Percentiles rank a stretch among this genome's conserved stretches.
These are phyloP conservation scores for Chloroclystis v-ata DNA, from an alignment of 2,888 invertebrate species.

Conservation along the genomic window DNA sequence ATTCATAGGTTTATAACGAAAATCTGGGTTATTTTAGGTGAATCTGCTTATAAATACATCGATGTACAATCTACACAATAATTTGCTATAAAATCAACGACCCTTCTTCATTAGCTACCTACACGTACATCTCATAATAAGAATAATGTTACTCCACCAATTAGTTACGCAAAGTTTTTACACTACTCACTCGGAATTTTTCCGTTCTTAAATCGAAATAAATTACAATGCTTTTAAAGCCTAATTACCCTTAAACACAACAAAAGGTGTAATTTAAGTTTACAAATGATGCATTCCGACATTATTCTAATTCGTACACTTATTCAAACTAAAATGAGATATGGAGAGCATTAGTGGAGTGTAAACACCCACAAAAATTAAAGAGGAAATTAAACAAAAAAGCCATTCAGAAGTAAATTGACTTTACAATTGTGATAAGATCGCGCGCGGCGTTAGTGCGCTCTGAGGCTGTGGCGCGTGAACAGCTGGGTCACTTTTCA, in stretches of 20 bases:
- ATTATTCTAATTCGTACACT: slow-evolving; percentile 21
- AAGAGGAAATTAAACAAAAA: slow-evolving; percentile 37
- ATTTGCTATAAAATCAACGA: too few species aligned
- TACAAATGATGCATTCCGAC: slow-evolving; percentile 17
- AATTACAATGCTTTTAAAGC: slow-evolving; percentile 9
- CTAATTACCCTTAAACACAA: slow-evolving; percentile 13
- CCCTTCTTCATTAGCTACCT: too few species aligned
- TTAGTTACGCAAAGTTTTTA: neutral
- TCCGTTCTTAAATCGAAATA: neutral
- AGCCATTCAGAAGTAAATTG: slow-evolving; percentile 41
- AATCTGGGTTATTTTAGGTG: too few species aligned
- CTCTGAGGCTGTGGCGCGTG: neutral
- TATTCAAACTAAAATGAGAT: slow-evolving; percentile 23
- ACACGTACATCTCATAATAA: too few species aligned
- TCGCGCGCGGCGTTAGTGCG: slow-evolving; percentile 19
- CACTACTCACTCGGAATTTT: neutral
- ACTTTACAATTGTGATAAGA: slow-evolving; percentile 52
- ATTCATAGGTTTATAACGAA: too few species aligned
- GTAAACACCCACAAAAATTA: slow-evolving; percentile 37
- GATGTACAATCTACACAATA: too few species aligned
- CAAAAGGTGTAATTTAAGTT: slow-evolving; percentile 12
- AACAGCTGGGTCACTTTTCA: slow-evolving; percentile 11
- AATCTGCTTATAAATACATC: too few species aligned
- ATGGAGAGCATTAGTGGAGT: slow-evolving; percentile 26
- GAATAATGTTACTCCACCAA: neutral